Conservation (phyloP, 2,888 invertebrate species). For the Caenorhabditis doughertyi region DNA sequence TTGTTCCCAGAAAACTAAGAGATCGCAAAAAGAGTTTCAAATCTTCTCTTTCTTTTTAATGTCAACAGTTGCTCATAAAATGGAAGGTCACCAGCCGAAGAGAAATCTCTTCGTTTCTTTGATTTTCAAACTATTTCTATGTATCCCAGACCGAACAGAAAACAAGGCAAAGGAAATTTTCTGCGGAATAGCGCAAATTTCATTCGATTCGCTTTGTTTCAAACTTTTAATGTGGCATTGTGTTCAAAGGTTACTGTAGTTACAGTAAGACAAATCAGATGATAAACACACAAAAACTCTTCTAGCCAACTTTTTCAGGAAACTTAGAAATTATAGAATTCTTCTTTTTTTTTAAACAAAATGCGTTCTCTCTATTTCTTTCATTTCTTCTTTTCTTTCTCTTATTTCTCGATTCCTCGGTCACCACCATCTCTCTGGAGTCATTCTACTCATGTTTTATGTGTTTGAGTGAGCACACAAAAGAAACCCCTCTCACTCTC, state of each 20-base stretch:
- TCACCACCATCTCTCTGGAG: constrained; percentile 30
- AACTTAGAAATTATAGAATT: no score
- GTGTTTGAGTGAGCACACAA: constrained; percentile 53
- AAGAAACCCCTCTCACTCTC: constrained; percentile 1
- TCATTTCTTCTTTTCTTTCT: constrained; percentile 8
- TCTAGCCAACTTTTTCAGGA: no score
- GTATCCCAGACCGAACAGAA: background rate
- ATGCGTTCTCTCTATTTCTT: background rate
- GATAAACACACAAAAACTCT: no score
- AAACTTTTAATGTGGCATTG: background rate
- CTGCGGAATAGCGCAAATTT: background rate
- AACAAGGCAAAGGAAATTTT: background rate
- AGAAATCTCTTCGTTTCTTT: constrained; percentile 9
- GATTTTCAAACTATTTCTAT: background rate
- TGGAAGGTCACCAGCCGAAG: constrained; percentile 17
- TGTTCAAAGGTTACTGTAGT: constrained; percentile 16
- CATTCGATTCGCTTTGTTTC: background rate
- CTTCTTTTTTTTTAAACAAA: no score
- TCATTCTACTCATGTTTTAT: constrained; percentile 47
- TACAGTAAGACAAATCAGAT: background rate
- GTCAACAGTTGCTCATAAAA: constrained; percentile 34
- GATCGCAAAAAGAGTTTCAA: background rate
- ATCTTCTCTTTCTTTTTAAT: background rate
- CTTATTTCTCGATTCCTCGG: constrained; percentile 1
- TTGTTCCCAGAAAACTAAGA: no score